A percentile compares a stretch with the other conserved stretches of the same genome.
Conservation (phyloP, 2,797 vertebrate genomes). For the Schizopygopsis malacanthus region DNA sequence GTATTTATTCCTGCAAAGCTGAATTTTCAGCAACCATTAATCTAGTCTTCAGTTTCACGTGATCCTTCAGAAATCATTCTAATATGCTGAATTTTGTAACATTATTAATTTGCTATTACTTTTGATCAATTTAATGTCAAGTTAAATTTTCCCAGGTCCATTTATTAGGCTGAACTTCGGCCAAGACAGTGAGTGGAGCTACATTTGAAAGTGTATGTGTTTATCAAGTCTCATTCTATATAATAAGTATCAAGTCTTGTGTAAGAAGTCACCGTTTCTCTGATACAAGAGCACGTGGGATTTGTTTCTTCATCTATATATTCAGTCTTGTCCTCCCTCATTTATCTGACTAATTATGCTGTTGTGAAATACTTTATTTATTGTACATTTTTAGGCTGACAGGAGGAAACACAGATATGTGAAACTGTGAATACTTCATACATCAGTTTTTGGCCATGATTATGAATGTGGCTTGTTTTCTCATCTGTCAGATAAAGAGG, state of each 20-base stretch:
- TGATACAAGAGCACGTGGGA: slow-evolving; percentile 38
- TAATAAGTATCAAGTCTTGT: slow-evolving; percentile 36
- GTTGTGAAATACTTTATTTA: not conserved
- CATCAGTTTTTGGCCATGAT: not conserved
- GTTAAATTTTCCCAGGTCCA: slow-evolving; percentile 48
- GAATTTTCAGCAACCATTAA: not conserved
- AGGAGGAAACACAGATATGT: not conserved
- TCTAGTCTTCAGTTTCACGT: not conserved
- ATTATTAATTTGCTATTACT: not conserved
- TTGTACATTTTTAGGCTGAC: not conserved
- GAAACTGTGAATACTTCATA: not conserved
- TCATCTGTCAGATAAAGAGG: slow-evolving; percentile 87
- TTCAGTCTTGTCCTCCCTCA: not conserved
- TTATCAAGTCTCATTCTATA: slow-evolving; percentile 43
- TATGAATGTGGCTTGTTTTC: slow-evolving; percentile 26
- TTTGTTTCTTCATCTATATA: not conserved
- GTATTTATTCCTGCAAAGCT: not conserved
- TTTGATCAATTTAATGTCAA: not conserved
- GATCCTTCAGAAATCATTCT: not conserved
- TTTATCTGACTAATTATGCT: not conserved
- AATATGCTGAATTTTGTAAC: not conserved
- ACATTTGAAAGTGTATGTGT: slow-evolving; percentile 38
- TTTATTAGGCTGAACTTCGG: slow-evolving; percentile 75
- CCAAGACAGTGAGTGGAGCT: slow-evolving; percentile 54
- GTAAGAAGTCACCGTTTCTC: not conserved